Base-by-base conservation (phyloP, 2,113 vertebrate species). In the Brienomyrus longianalis region DNA sequence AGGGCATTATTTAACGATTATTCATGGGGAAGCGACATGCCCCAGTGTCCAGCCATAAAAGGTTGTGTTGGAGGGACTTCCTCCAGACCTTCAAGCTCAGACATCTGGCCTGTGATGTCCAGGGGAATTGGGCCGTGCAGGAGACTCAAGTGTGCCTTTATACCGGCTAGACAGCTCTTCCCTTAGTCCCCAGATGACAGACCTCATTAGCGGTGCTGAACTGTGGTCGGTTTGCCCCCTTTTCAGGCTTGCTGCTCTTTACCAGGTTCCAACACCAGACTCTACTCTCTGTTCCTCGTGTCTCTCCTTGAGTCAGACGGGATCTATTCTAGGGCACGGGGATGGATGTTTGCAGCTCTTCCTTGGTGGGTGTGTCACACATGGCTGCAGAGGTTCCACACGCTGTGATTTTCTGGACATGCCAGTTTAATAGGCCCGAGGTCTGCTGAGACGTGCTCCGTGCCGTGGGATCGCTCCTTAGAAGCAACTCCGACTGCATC, bases 341-440 rank as follows among this genome's bases (percentile, higher is more conserved):
- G 86, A 83, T 62, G 27, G 35, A n/a, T 84, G 86, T 88, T 90
- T 90, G 51, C 74, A 5, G 5, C 11, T 62, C 15, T 66, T 48
- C 47, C 89, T 45, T 27, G 11, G 54, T 56, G 86, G 45, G 27
- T 27, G 77, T 51, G 17, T 50, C 43, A 84, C n/a, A 15, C 31
- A 47, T 21, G 50, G 47, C 50, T 80, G 66, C 21, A 70, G 66
- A 83, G 27, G 17, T 85, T 90, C 47, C 66, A 51, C 87, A 88
- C 31, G 35, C 87, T 85, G 90, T 88, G 90, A 86, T 90, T 88
- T 85, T 88, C 11, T 86, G 54, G 87, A 90, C 54, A 11, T 85
- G 70, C 90, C 80, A 90, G 70, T 88, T 90, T 86, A 88, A 86
- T 45, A 17, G 45, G 45, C 86, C 83, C 74, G 27, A 62, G 48